Evolutionary conservation across 1,140 invertebrate species (phyloP), one percentile per base, ranked within the genome.

Genomic region (Anastatus disparis): DNA sequence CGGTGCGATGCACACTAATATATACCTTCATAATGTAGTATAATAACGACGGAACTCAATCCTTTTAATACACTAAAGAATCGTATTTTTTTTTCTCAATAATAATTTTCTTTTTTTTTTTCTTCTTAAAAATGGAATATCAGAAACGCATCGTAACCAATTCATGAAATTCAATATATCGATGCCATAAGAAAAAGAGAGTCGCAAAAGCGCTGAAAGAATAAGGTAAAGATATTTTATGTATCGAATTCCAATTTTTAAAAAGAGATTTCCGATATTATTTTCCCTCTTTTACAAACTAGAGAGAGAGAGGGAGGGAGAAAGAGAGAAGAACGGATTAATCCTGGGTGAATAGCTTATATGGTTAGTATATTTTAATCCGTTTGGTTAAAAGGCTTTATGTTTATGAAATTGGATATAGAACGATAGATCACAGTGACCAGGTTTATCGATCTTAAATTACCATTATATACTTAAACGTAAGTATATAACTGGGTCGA

Each of bases 311-410:
- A n/a, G n/a, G n/a, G n/a, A n/a, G n/a, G n/a, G n/a, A n/a, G n/a
- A n/a, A n/a, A n/a, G n/a, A n/a, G 76, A 65, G 71, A 71, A 72
- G 78, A 81, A 78, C 75, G 80, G 83, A 84, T 85, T 82, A 82
- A n/a, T n/a, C 75, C 77, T n/a, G n/a, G n/a, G 72, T 80, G 81
- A 80, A 81, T 78, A 78, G 79, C 78, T 80, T n/a, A n/a, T n/a
- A n/a, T n/a, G n/a, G n/a, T n/a, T n/a, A n/a, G n/a, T n/a, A 79
- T 81, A 83, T 83, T 85, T 83, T 84, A 85, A 85, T 84, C 78
- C 80, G 4, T 72, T 59, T n/a, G n/a, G n/a, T n/a, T n/a, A 62
- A 72, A 69, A 71, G 73, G 77, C 72, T 71, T 77, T 75, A 53
- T 50, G 52, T 24, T 58, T 67, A 29, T 55, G 83, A 84, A 85